Evolutionary conservation across 1,140 invertebrate genomes (phyloP).

Genomic region (Dinoponera quadriceps): DNA sequence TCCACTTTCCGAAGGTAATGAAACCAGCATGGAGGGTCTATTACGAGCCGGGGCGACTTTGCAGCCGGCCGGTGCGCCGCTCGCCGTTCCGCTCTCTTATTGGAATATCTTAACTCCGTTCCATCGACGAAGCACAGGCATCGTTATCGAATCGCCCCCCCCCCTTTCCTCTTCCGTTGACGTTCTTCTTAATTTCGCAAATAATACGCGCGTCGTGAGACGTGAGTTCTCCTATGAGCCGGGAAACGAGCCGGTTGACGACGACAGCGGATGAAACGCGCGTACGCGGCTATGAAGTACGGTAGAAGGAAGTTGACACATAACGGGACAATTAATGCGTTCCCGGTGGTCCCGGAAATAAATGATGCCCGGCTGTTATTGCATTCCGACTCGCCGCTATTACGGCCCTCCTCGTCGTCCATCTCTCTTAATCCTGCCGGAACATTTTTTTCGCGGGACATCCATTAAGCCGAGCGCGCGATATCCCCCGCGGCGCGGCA

Average conservation of each 20-base stretch:
- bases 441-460: slow-evolving; percentile 46
- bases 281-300: slow-evolving; percentile 1
- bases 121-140: background rate
- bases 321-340: slow-evolving; percentile 64
- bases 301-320: slow-evolving; percentile 17
- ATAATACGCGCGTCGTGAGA: too few species aligned
- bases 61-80: background rate
- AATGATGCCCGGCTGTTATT: slow-evolving; percentile 73
- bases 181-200: too few species aligned
- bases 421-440: slow-evolving; percentile 55
- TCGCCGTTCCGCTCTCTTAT: slow-evolving; percentile 23
- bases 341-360: slow-evolving; percentile 34
- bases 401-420: slow-evolving; percentile 36
- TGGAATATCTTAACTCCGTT: slow-evolving; percentile 44
- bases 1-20: slow-evolving; percentile 54
- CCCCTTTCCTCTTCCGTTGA: too few species aligned
- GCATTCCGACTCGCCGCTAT: slow-evolving; percentile 57
- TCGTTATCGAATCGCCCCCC: slow-evolving; percentile 27
- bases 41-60: slow-evolving; percentile 40
- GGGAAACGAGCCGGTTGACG: too few species aligned
- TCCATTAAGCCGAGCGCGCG: slow-evolving; percentile 60
- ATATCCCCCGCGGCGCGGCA: slow-evolving; percentile 43
- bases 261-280: background rate
- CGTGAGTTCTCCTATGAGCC: too few species aligned
- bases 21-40: slow-evolving; percentile 48